phyloP scores from a whole-genome alignment of 1,140 invertebrate genomes.

The Calliopsis andreniformis region DNA sequence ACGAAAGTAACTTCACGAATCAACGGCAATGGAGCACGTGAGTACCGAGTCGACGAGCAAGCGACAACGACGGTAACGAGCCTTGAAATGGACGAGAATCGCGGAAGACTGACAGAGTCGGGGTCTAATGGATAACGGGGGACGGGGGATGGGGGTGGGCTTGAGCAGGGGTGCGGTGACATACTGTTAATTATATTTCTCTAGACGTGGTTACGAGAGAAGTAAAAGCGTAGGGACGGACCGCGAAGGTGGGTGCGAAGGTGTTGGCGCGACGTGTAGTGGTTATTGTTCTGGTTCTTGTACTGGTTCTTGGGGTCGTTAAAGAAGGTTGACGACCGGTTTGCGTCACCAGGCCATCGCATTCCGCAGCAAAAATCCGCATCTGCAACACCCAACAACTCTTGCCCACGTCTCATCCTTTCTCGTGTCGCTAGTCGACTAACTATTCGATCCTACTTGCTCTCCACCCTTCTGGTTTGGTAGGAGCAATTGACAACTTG shows the following conservation, averaged over 20 bases:
- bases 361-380: conserved; percentile 93
- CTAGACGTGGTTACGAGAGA: conserved; percentile 53
- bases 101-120: conserved; percentile 29
- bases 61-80: background rate
- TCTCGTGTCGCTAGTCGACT: conserved; percentile 19
- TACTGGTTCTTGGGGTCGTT: conserved; percentile 72
- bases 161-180: conserved; percentile 29
- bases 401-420: conserved; percentile 72
- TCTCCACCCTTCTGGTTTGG: background rate
- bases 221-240: conserved; percentile 79
- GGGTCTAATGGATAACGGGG: background rate
- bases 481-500: no score
- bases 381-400: conserved; percentile 88
- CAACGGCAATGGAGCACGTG: background rate
- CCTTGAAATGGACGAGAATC: background rate
- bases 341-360: conserved; percentile 87
- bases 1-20: background rate
- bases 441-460: conserved; percentile 28
- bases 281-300: conserved; percentile 79
- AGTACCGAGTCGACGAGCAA: background rate
- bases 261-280: conserved; percentile 82
- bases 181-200: conserved; percentile 59
- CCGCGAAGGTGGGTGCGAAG: conserved; percentile 85
- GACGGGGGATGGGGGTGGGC: background rate
- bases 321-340: conserved; percentile 72